Conservation (phyloP, 2,113 vertebrate genomes). For the Zosterops lateralis region DNA sequence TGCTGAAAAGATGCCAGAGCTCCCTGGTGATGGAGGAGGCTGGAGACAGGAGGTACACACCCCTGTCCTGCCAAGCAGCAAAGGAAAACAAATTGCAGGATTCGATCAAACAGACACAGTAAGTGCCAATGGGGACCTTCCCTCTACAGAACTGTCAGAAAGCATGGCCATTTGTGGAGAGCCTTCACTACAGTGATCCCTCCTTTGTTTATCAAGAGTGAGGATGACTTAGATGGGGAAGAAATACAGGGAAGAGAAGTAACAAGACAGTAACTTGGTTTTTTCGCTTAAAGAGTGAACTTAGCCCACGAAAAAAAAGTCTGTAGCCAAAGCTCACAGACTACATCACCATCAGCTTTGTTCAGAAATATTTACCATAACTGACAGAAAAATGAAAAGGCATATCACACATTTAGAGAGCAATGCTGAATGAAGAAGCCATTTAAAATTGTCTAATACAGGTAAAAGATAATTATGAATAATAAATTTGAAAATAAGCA, state of each 20-base stretch:
- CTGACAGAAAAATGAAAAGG: slow-evolving; percentile 8
- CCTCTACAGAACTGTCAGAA: slow-evolving; percentile 28
- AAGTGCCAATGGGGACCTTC: background rate
- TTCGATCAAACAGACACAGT: background rate
- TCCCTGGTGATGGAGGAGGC: background rate
- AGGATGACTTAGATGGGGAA: background rate
- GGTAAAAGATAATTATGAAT: background rate
- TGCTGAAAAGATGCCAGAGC: slow-evolving; percentile 35
- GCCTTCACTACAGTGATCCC: background rate
- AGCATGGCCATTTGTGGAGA: background rate
- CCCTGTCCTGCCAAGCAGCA: background rate
- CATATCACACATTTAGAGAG: background rate
- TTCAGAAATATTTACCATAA: slow-evolving; percentile 4
- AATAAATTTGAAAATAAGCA: background rate
- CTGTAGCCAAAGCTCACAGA: slow-evolving; percentile 11
- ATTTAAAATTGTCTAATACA: background rate
- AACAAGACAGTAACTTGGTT: background rate
- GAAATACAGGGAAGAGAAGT: background rate
- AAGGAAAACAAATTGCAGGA: background rate
- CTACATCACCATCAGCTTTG: slow-evolving; percentile 8
- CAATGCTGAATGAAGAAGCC: background rate
- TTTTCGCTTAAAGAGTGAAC: background rate
- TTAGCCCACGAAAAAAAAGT: background rate
- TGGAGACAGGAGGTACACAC: background rate
- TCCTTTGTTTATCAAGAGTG: background rate